phyloP scores from a whole-genome alignment of 2,888 invertebrate genomes.

The Laspeyria flexula region DNA sequence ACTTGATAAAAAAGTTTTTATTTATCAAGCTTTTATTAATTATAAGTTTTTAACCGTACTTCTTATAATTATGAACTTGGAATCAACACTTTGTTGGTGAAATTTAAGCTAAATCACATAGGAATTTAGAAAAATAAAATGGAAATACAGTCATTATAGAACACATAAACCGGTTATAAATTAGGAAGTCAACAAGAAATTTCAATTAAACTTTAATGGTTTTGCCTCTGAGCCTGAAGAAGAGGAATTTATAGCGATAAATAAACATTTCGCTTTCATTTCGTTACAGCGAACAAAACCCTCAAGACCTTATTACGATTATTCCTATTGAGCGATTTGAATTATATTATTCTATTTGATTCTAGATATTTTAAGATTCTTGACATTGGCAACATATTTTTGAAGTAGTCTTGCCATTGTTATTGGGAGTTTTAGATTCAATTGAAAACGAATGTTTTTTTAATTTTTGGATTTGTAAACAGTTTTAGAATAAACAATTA shows the following conservation, averaged over 20 bases:
- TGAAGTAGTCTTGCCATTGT: no score
- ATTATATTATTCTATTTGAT: not conserved
- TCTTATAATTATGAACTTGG: no score
- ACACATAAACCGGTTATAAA: conserved; percentile 23
- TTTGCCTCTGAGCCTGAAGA: conserved; percentile 7
- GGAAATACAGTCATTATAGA: not conserved
- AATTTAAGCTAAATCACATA: no score
- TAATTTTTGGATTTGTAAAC: no score
- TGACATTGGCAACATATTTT: no score
- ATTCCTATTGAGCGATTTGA: not conserved
- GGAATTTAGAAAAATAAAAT: not conserved
- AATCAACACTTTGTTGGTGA: no score
- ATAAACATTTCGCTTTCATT: conserved; percentile 15
- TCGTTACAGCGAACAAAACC: not conserved
- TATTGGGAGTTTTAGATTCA: no score
- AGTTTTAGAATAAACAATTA: no score
- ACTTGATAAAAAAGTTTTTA: no score
- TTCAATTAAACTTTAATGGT: conserved; percentile 35
- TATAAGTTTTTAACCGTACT: no score
- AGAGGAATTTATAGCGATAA: conserved; percentile 26
- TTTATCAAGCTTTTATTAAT: no score
- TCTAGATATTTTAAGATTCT: not conserved
- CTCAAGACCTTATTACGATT: not conserved
- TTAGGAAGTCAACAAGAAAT: conserved; percentile 30
- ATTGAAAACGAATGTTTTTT: no score